Evolutionary conservation across 1,140 invertebrate species (phyloP), one percentile per base, ranked within the genome.

Genomic region (Drosophila pectinifera): DNA sequence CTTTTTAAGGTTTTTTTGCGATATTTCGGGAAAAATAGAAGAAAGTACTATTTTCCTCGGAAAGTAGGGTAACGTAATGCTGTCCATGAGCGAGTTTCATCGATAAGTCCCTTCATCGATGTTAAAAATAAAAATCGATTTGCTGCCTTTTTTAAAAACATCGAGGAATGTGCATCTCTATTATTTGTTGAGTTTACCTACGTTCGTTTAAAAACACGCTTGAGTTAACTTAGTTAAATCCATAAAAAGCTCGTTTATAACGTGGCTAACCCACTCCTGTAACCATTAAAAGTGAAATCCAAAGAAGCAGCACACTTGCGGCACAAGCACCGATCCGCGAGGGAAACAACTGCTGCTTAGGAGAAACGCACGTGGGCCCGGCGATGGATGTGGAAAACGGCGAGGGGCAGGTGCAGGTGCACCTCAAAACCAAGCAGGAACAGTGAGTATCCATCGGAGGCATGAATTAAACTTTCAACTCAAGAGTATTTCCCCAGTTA

Each of bases 401-500:
- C 53, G 93, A 93, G 83, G 92, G 91, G 41, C 95, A 95, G 91
- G 85, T 97, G 56, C 96, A 97, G 94, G 95, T 97, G 51, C 93
- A 95, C 80, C 95, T 97, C 73, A 91, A 95, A 67, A 97, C 96
- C 1, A 97, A 96, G 94, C 96, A 97, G 91, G 93, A 95, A 92
- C 93, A 95, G 96, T 97, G 93, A 94, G 95, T 94, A 24, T 11
- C 24, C 34, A 26, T 73, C 58, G 0, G 91, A 92, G 94, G 95
- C 96, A 93, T 94, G 95, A 94, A 14, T 24, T 20, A 53, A 34
- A 74, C 34, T 20, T 38, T 14, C 5, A 61, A 13, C 31, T 0
- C 0, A 59, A 22, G 6, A 14, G 0, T 14, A n/a, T n/a, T 6
- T 22, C 69, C 43, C 24, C 92, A 98, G 97, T 72, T 98, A 96